phyloP scores from a whole-genome alignment of 2,888 invertebrate species.

The Mythimna vitellina region DNA sequence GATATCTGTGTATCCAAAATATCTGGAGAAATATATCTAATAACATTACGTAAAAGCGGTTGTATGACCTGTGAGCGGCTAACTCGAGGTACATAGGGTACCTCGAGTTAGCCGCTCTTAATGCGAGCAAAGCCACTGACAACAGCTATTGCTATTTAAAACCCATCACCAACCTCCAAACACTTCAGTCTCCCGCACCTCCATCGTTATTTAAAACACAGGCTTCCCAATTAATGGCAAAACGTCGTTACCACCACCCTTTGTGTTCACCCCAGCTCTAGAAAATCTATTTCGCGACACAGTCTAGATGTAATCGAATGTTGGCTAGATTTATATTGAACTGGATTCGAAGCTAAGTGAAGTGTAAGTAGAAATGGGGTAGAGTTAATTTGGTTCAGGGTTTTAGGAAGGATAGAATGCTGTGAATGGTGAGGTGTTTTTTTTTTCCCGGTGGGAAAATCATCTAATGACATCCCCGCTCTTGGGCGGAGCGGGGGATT shows the following conservation, averaged over 20 bases:
- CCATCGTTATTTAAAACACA: slow-evolving; percentile 41
- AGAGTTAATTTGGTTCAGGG: slow-evolving; percentile 5
- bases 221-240: slow-evolving; percentile 45
- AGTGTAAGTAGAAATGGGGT: slow-evolving; percentile 8
- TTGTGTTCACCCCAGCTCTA: slow-evolving; percentile 46
- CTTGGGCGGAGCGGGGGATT: too few relatives aligned
- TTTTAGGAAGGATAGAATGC: not conserved
- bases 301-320: slow-evolving; percentile 74
- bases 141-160: not conserved
- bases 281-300: slow-evolving; percentile 72
- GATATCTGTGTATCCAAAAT: too few relatives aligned
- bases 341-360: slow-evolving; percentile 37
- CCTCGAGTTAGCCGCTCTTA: too few relatives aligned
- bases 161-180: not conserved
- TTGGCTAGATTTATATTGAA: slow-evolving; percentile 72
- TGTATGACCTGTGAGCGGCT: too few relatives aligned
- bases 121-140: too few relatives aligned
- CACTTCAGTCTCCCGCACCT: slow-evolving; percentile 3
- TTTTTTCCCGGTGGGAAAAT: too few relatives aligned
- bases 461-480: too few relatives aligned
- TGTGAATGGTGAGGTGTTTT: too few relatives aligned
- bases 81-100: too few relatives aligned
- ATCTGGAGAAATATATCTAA: too few relatives aligned
- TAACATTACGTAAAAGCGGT: too few relatives aligned
- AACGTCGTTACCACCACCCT: slow-evolving; percentile 52